Conservation (phyloP, 2,888 invertebrate genomes). For the Tachystola acroxantha region DNA sequence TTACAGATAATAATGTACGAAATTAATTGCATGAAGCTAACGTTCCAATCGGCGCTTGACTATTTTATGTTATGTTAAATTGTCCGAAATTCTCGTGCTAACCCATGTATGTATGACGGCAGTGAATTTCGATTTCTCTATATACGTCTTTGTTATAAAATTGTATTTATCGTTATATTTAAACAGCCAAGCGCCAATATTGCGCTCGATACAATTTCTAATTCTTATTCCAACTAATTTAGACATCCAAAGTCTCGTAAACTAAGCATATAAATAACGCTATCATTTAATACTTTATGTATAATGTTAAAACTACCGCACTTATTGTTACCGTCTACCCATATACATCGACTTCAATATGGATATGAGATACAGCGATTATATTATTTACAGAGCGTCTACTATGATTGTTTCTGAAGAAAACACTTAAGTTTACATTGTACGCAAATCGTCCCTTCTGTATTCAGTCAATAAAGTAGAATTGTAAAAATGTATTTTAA, state of each 20-base stretch:
- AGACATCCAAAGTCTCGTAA: conserved; percentile 67
- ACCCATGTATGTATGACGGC: no score
- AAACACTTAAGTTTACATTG: conserved; percentile 55
- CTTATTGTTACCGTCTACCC: conserved; percentile 51
- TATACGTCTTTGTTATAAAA: no score
- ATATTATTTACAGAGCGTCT: conserved; percentile 59
- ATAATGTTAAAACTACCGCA: conserved; percentile 64
- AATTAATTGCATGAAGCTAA: conserved; percentile 56
- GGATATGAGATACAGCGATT: conserved; percentile 61
- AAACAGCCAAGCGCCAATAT: conserved; percentile 68
- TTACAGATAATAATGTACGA: conserved; percentile 65
- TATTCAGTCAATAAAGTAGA: conserved; percentile 62
- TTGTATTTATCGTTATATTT: no score
- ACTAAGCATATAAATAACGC: conserved; percentile 76
- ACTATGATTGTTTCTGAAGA: conserved; percentile 42
- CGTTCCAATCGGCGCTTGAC: conserved; percentile 57
- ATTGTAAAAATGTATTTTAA: conserved; percentile 61
- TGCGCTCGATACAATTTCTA: conserved; percentile 55
- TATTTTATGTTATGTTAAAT: conserved; percentile 30
- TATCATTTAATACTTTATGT: conserved; percentile 67
- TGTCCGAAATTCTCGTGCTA: no score
- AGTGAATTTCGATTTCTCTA: no score
- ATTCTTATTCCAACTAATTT: conserved; percentile 61
- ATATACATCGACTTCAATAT: conserved; percentile 56
- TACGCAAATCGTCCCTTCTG: conserved; percentile 53